phyloP scores from a whole-genome alignment of 2,888 invertebrate genomes.

The Cosmopolites sordidus region DNA sequence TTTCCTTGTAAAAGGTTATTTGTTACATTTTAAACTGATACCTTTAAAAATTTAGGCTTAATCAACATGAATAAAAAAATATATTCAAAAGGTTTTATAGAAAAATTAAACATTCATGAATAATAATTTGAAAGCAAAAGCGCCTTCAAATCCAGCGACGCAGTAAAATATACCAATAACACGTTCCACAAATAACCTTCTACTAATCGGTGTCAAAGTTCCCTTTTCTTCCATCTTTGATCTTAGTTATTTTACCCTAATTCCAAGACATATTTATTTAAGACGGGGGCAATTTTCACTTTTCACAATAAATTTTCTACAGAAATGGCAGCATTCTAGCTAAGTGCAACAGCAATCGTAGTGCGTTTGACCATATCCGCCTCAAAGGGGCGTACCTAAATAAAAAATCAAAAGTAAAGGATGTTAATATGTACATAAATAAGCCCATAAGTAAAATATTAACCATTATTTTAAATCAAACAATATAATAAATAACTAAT shows the following conservation, averaged over 20 bases:
- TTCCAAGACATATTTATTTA: conserved; percentile 1
- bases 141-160: too few relatives aligned
- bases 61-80: conserved; percentile 6
- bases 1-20: conserved; percentile 7
- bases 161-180: too few relatives aligned
- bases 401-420: too few relatives aligned
- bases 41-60: too few relatives aligned
- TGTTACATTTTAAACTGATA: neutral
- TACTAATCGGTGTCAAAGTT: conserved; percentile 4
- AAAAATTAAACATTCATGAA: too few relatives aligned
- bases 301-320: conserved; percentile 4
- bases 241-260: conserved; percentile 2
- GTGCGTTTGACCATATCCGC: conserved; percentile 51
- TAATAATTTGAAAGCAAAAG: too few relatives aligned
- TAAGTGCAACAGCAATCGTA: conserved; percentile 51
- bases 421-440: too few relatives aligned
- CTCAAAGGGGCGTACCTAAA: conserved; percentile 52
- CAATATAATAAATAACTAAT: too few relatives aligned
- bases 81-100: conserved; percentile 1
- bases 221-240: conserved; percentile 5
- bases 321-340: conserved; percentile 49
- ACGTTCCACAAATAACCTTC: conserved; percentile 4
- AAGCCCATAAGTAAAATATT: too few relatives aligned
- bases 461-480: too few relatives aligned
- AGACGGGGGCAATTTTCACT: conserved; percentile 7